Percentiles rank a stretch among this genome's conserved stretches.
Evolutionary conservation across 2,113 vertebrate genomes (phyloP).

Genomic region (Boleophthalmus pectinirostris): DNA sequence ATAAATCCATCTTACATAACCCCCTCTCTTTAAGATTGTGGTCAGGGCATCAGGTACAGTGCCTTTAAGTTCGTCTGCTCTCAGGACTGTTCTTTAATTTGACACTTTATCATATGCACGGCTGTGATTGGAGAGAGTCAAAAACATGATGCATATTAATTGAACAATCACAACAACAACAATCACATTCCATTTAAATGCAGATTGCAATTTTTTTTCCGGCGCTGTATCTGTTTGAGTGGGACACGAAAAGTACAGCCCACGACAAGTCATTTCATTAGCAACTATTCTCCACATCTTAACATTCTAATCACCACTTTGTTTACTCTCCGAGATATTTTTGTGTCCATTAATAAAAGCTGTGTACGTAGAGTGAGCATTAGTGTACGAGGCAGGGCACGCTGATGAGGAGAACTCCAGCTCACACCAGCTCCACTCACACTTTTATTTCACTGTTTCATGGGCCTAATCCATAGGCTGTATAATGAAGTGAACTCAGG

Average conservation of each 20-base stretch:
- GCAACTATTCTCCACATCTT: conserved; percentile 51
- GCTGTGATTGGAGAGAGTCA: conserved; percentile 34
- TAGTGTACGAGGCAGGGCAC: not conserved
- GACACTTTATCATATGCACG: not conserved
- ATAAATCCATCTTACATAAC: too few relatives aligned
- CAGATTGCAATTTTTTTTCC: conserved; percentile 77
- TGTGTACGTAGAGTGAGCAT: conserved; percentile 5
- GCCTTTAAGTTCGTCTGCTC: not conserved
- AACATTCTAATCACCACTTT: conserved; percentile 58
- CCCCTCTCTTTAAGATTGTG: too few relatives aligned
- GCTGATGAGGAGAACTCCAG: conserved; percentile 32
- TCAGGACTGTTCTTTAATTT: not conserved
- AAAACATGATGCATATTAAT: conserved; percentile 55
- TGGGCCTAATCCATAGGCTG: too few relatives aligned
- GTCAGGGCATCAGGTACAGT: too few relatives aligned
- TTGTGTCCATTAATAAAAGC: conserved; percentile 25
- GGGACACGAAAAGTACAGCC: not conserved
- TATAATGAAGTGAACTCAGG: too few relatives aligned
- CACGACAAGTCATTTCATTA: conserved; percentile 38
- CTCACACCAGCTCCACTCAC: not conserved
- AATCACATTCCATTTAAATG: conserved; percentile 76
- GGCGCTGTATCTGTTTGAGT: not conserved
- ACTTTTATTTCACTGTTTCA: too few relatives aligned
- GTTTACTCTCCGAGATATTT: conserved; percentile 33
- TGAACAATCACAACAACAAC: conserved; percentile 73